Percentiles rank a stretch among this genome's conserved stretches.
Conservation (phyloP, 2,797 vertebrate species). For the Clarias pachynema region DNA sequence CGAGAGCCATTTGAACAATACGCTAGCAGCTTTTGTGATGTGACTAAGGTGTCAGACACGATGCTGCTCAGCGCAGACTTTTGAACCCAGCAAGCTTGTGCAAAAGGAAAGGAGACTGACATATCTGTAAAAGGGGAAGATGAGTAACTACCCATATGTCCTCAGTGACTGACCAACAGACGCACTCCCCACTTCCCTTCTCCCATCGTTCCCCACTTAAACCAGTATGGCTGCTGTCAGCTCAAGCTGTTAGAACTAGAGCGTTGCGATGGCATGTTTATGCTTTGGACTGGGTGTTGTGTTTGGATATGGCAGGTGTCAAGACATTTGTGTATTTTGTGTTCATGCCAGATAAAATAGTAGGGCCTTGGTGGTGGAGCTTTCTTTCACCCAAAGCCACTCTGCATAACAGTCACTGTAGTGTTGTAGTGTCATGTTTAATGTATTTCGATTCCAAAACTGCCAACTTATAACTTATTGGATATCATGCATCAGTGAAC, state of each 20-base stretch:
- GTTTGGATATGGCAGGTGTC: conserved; percentile 47
- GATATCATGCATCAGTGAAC: not conserved
- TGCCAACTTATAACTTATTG: not conserved
- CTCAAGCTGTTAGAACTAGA: conserved; percentile 47
- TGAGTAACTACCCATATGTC: conserved; percentile 51
- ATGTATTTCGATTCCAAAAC: not conserved
- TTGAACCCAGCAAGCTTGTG: conserved; percentile 29
- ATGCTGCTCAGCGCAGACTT: conserved; percentile 30
- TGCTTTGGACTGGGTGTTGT: conserved; percentile 55
- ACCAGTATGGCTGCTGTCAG: conserved; percentile 45
- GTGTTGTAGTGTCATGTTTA: conserved; percentile 14
- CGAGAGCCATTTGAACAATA: conserved; percentile 39
- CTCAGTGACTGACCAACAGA: conserved; percentile 51
- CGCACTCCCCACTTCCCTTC: conserved; percentile 17
- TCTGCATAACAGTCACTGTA: conserved; percentile 23
- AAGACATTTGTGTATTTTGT: conserved; percentile 46
- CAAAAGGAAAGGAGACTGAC: conserved; percentile 31
- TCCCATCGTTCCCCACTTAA: conserved; percentile 16
- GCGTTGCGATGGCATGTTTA: conserved; percentile 52
- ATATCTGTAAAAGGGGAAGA: conserved; percentile 30
- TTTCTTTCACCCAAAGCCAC: not conserved
- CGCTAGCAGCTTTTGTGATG: conserved; percentile 36
- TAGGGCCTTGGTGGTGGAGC: conserved; percentile 44
- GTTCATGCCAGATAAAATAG: conserved; percentile 58
- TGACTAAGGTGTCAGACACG: conserved; percentile 11